These are phyloP conservation scores for Steinernema khuongi DNA, from an alignment of 1,140 invertebrate genomes.

Conservation along the genomic window DNA sequence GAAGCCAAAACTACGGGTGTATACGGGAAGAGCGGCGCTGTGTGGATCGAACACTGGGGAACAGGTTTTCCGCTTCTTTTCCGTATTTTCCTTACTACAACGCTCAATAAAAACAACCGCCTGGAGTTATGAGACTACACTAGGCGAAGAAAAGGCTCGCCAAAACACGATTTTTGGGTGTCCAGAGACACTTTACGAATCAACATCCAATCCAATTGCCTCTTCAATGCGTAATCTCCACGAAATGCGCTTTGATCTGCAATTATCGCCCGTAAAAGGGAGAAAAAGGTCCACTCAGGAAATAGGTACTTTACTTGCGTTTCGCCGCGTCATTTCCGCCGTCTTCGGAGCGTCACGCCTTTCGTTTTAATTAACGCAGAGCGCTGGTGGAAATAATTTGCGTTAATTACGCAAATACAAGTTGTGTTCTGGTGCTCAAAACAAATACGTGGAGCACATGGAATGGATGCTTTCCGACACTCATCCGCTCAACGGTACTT, in stretches of 20 bases:
- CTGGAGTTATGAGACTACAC: background rate
- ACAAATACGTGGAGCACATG: background rate
- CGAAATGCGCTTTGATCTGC: background rate
- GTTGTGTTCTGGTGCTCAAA: background rate
- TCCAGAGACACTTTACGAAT: constrained; percentile 15
- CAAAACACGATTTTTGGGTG: constrained; percentile 10
- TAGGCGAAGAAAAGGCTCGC: background rate
- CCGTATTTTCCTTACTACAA: background rate
- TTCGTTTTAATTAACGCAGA: background rate
- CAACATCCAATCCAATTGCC: constrained; percentile 14
- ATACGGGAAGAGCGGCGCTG: too few species aligned
- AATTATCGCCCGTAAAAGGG: background rate
- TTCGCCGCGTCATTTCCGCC: background rate
- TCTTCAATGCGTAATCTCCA: constrained; percentile 5
- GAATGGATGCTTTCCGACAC: background rate
- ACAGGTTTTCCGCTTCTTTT: background rate
- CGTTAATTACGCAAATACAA: constrained; percentile 1
- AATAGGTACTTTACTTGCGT: background rate
- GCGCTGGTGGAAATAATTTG: background rate
- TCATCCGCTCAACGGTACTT: background rate
- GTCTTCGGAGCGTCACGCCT: background rate
- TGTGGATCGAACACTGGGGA: background rate
- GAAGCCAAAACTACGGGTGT: too few species aligned
- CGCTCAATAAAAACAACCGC: constrained; percentile 1
- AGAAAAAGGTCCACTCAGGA: constrained; percentile 1